Conservation (phyloP, 2,113 vertebrate genomes). For the Ascaphus truei region DNA sequence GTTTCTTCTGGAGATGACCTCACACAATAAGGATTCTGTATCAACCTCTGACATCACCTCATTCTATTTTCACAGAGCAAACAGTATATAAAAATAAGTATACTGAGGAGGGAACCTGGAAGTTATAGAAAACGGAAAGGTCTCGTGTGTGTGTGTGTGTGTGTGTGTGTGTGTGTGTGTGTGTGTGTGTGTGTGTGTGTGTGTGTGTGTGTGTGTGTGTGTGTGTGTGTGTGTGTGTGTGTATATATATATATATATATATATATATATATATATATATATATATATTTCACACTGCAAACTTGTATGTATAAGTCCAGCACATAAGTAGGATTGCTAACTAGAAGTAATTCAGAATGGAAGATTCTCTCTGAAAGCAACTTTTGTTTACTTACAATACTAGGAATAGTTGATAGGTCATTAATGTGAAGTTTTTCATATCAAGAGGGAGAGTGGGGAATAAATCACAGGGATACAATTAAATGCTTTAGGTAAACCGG, state of each 20-base stretch:
- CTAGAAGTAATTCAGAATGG: conserved; percentile 57
- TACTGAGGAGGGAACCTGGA: background rate
- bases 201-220: no score
- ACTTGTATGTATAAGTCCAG: conserved; percentile 49
- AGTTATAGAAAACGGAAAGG: background rate
- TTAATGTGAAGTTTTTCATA: background rate
- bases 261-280: no score
- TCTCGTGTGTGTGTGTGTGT: no score
- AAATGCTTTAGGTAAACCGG: conserved; percentile 55
- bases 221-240: no score
- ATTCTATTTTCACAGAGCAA: background rate
- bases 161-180: no score
- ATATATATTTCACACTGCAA: conserved; percentile 68
- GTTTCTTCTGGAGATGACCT: conserved; percentile 41
- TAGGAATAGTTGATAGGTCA: conserved; percentile 54
- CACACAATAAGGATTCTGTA: background rate
- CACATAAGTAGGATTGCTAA: conserved; percentile 56
- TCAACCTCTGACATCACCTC: background rate
- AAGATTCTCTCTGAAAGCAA: conserved; percentile 57
- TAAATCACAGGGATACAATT: conserved; percentile 58
- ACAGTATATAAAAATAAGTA: background rate
- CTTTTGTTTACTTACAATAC: conserved; percentile 57
- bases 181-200: no score
- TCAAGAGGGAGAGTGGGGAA: conserved; percentile 54
- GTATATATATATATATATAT: no score